Evolutionary conservation across 2,888 invertebrate species (phyloP).

Genomic region (Cataglyphis altisquamis): DNA sequence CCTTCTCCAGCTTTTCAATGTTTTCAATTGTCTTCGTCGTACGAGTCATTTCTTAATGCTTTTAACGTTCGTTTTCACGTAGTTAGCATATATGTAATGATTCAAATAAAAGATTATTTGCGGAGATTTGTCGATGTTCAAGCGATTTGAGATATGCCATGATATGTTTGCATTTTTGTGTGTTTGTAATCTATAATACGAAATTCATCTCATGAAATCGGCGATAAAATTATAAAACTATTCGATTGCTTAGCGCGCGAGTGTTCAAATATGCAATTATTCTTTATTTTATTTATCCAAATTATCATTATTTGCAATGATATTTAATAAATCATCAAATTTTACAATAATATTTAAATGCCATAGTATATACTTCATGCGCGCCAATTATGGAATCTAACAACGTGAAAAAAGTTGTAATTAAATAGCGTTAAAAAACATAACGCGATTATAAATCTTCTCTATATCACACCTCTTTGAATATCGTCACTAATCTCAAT

Average conservation of each 20-base stretch:
- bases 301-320: not conserved
- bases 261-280: not conserved
- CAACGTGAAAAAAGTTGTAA: conserved; percentile 29
- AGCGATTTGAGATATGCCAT: not conserved
- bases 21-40: conserved; percentile 51
- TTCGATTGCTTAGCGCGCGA: not conserved
- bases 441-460: conserved; percentile 46
- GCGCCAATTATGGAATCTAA: not conserved
- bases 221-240: not conserved
- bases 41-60: conserved; percentile 63
- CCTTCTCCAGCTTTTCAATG: conserved; percentile 34
- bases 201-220: not conserved
- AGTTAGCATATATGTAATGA: conserved; percentile 46
- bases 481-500: conserved; percentile 54
- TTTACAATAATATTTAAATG: conserved; percentile 11
- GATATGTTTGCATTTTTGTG: conserved; percentile 19
- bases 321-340: not conserved
- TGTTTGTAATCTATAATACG: not conserved
- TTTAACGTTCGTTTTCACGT: conserved; percentile 59
- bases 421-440: conserved; percentile 37
- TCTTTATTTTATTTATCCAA: not conserved
- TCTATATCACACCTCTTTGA: conserved; percentile 43
- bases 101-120: conserved; percentile 46
- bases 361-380: not conserved
- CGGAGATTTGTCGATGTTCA: conserved; percentile 41